Evolutionary conservation across 2,113 vertebrate genomes (phyloP).

Genomic region (Syngnathus floridae): DNA sequence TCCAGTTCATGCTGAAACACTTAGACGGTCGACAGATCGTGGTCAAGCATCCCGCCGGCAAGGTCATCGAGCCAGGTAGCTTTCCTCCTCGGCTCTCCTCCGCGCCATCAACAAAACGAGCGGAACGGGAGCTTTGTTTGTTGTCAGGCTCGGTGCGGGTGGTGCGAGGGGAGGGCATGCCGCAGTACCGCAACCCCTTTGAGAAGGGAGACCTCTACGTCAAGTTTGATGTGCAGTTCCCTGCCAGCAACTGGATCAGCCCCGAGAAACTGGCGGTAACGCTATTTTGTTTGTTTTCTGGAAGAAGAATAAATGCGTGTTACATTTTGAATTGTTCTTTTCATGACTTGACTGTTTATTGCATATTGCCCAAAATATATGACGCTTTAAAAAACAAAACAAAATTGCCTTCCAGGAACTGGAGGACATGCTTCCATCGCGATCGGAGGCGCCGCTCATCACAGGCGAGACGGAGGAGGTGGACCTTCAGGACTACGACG

Average conservation of each 20-base stretch:
- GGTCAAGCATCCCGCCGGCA: conserved; percentile 92
- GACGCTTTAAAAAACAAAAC: no score
- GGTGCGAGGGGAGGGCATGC: conserved; percentile 94
- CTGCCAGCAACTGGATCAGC: conserved; percentile 97
- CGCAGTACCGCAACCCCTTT: conserved; percentile 96
- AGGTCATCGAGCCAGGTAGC: conserved; percentile 93
- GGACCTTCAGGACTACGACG: conserved; percentile 93
- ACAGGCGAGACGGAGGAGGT: conserved; percentile 90
- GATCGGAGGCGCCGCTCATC: conserved; percentile 84
- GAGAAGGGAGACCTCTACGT: conserved; percentile 95
- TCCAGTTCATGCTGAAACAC: conserved; percentile 94
- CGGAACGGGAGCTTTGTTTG: neutral
- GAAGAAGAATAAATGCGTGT: no score
- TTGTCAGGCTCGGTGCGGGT: conserved; percentile 68
- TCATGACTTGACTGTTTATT: no score
- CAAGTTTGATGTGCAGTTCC: conserved; percentile 97
- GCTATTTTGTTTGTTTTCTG: neutral
- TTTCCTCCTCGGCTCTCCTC: no score
- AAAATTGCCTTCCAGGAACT: conserved; percentile 75
- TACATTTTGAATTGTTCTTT: no score
- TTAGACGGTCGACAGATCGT: conserved; percentile 91
- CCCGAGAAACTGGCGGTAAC: conserved; percentile 90
- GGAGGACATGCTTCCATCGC: conserved; percentile 93
- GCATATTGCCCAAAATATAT: no score
- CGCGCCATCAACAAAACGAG: no score